Conservation (phyloP, 2,113 vertebrate species). For the Dicrurus megarhynchus region DNA sequence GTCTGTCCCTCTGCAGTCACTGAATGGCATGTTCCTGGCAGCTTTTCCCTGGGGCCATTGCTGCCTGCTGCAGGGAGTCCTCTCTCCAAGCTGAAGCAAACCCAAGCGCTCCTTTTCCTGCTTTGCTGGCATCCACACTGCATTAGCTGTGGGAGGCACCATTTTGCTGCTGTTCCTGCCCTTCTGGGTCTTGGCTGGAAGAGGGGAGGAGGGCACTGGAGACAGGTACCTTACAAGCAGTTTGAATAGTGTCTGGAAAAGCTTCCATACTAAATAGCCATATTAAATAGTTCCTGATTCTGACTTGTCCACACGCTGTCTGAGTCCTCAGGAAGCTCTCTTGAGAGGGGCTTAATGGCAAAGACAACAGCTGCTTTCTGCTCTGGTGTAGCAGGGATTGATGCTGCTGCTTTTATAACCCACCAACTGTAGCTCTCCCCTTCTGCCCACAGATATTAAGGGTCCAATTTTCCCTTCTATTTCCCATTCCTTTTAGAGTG, state of each 20-base stretch:
- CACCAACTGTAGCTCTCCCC: neutral
- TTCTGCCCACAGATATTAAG: neutral
- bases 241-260: neutral
- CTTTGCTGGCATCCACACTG: neutral
- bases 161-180: neutral
- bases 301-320: neutral
- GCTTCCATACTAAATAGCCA: neutral
- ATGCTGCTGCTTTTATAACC: neutral
- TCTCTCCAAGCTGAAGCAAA: neutral
- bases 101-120: neutral
- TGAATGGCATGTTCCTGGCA: neutral
- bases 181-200: neutral
- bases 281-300: neutral
- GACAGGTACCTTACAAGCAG: neutral
- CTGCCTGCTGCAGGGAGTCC: neutral
- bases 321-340: neutral
- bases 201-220: neutral
- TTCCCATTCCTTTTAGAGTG: neutral
- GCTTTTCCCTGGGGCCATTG: neutral
- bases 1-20: neutral
- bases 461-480: slow-evolving; percentile 42
- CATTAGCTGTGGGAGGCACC: neutral
- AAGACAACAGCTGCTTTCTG: neutral
- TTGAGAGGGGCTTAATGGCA: neutral
- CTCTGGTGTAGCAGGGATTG: neutral